A percentile compares a stretch with the other conserved stretches of the same genome.
Conservation (phyloP, 2,113 vertebrate species). For the Sinocyclocheilus maitianheensis region DNA sequence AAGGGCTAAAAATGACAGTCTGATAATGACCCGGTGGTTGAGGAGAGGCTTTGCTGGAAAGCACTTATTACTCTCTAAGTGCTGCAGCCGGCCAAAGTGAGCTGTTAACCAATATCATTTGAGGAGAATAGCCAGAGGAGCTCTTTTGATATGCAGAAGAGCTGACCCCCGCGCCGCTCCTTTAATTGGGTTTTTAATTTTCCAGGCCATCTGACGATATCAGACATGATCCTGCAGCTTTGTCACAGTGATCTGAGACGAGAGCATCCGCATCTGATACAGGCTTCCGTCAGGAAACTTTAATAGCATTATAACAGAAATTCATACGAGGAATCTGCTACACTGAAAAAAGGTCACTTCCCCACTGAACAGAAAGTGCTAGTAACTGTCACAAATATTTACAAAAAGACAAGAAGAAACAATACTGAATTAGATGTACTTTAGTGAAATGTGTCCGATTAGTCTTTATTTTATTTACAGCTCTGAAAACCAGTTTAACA, state of each 20-base stretch:
- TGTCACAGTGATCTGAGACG: constrained; percentile 82
- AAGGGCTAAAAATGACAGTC: constrained; percentile 85
- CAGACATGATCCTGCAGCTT: constrained; percentile 98
- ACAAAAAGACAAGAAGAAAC: too few relatives aligned
- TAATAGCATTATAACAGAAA: too few relatives aligned
- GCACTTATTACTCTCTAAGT: constrained; percentile 98
- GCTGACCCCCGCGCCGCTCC: constrained; percentile 97
- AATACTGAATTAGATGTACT: too few relatives aligned
- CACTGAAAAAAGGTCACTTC: background rate
- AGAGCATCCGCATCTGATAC: too few relatives aligned
- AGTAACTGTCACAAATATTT: too few relatives aligned
- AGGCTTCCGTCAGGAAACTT: too few relatives aligned
- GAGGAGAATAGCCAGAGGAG: constrained; percentile 97
- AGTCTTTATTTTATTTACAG: too few relatives aligned
- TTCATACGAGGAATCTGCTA: background rate
- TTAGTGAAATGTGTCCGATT: too few relatives aligned
- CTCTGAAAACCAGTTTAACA: too few relatives aligned
- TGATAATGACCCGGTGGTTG: constrained; percentile 92
- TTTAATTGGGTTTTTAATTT: constrained; percentile 99
- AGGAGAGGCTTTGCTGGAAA: constrained; percentile 93
- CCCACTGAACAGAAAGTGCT: too few relatives aligned
- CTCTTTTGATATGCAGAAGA: constrained; percentile 99
- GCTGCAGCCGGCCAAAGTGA: constrained; percentile 97
- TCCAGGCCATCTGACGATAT: constrained; percentile 99
- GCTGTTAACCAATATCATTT: constrained; percentile 99